phyloP scores from a whole-genome alignment of 1,140 invertebrate genomes.

The Hypsibius dujardini region DNA sequence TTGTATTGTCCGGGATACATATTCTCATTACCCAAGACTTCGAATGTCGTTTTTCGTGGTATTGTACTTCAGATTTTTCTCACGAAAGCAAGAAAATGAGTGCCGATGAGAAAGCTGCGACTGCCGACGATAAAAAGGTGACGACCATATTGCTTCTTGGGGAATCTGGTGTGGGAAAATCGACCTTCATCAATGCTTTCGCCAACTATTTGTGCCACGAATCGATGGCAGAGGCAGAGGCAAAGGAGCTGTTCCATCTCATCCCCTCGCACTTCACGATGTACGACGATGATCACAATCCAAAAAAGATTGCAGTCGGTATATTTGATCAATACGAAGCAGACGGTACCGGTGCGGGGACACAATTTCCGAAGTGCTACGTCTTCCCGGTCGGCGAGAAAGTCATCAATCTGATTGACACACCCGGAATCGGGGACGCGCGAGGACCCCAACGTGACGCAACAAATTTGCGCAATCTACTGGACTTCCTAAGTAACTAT shows the following conservation, averaged over 20 bases:
- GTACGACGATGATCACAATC: neutral
- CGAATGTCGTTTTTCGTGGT: no score
- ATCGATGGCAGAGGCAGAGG: constrained; percentile 23
- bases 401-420: constrained; percentile 26
- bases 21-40: no score
- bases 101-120: neutral
- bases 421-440: constrained; percentile 28
- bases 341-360: constrained; percentile 20
- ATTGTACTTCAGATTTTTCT: no score
- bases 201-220: constrained; percentile 22
- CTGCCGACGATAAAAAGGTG: neutral
- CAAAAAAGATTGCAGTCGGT: neutral
- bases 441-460: constrained; percentile 26
- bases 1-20: no score
- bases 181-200: constrained; percentile 25
- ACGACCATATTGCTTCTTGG: constrained; percentile 23
- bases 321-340: neutral
- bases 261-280: neutral
- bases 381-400: constrained; percentile 19
- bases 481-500: constrained; percentile 21
- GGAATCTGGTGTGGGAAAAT: constrained; percentile 25
- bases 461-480: constrained; percentile 27
- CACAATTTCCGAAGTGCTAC: constrained; percentile 21
- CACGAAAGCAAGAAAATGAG: no score
- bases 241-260: neutral